These are phyloP conservation scores for Pangasianodon hypophthalmus DNA, from an alignment of 2,113 vertebrate genomes.

Conservation along the genomic window DNA sequence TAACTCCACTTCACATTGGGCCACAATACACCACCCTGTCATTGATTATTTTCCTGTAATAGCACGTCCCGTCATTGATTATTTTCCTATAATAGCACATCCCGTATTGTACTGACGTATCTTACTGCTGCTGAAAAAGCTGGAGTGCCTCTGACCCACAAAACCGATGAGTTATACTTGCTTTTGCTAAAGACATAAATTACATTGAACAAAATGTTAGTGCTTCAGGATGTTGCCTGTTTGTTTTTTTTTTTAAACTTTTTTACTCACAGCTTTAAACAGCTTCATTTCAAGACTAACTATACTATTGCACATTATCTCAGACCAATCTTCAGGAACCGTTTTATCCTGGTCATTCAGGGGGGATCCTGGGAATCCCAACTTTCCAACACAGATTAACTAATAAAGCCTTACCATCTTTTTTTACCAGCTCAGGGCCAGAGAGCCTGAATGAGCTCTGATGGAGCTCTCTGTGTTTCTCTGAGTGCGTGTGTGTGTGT, in stretches of 20 bases:
- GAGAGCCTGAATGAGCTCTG: not conserved
- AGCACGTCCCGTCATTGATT: not conserved
- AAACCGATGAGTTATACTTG: not conserved
- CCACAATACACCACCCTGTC: not conserved
- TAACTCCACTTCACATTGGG: not conserved
- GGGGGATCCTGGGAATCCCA: not conserved
- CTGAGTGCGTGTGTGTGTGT: constrained; percentile 10
- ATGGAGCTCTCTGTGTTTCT: not conserved
- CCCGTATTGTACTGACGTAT: not conserved
- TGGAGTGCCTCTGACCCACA: too few species aligned
- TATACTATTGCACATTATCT: not conserved
- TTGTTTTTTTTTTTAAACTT: not conserved
- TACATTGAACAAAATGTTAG: not conserved
- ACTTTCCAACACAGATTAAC: constrained; percentile 15
- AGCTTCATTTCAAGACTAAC: not conserved
- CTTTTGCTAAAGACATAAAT: not conserved
- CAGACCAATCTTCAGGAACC: not conserved
- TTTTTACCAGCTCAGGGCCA: constrained; percentile 4
- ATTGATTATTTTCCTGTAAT: not conserved
- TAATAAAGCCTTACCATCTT: constrained; percentile 8
- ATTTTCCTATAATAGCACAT: not conserved
- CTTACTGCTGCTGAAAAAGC: not conserved
- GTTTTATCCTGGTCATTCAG: not conserved
- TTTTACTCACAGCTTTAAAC: not conserved
- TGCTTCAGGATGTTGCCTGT: not conserved